These are phyloP conservation scores for Synanthedon vespiformis DNA, from an alignment of 2,888 invertebrate species.

Conservation along the genomic window DNA sequence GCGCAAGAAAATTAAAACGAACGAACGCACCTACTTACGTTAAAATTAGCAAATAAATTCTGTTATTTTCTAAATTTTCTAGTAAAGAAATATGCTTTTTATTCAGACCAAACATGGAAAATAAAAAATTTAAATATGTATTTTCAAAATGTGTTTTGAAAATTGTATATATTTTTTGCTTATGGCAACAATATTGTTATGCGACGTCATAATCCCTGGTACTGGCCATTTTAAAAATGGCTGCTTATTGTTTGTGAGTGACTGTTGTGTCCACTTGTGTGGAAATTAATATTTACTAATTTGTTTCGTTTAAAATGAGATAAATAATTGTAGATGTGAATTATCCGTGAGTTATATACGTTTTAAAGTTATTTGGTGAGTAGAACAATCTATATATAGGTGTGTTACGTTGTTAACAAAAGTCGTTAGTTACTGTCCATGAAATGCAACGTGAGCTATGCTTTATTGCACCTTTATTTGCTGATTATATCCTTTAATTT, in stretches of 20 bases:
- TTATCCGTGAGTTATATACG: constrained; percentile 25
- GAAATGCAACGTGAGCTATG: constrained; percentile 52
- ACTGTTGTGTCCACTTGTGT: constrained; percentile 52
- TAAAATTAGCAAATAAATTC: too few relatives aligned
- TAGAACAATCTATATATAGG: constrained; percentile 5
- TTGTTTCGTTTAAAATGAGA: constrained; percentile 47
- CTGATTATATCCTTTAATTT: too few relatives aligned
- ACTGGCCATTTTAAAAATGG: constrained; percentile 36
- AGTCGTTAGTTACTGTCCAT: constrained; percentile 20
- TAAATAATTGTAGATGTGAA: constrained; percentile 27
- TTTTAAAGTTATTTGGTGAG: constrained; percentile 39
- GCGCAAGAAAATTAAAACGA: constrained; percentile 40
- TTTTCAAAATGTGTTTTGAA: constrained; percentile 6
- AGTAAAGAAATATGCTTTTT: background rate
- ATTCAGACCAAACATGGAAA: background rate
- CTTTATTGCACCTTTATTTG: constrained; percentile 4
- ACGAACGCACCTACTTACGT: constrained; percentile 35
- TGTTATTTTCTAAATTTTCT: background rate
- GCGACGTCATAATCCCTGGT: too few relatives aligned
- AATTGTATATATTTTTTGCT: constrained; percentile 1
- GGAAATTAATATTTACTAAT: constrained; percentile 46
- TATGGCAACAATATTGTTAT: constrained; percentile 14
- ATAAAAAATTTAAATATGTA: background rate
- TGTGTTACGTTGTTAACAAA: constrained; percentile 1
- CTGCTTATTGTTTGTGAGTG: constrained; percentile 67